Evolutionary conservation across 2,797 vertebrate genomes (phyloP).

Genomic region (Pangasius macronema): DNA sequence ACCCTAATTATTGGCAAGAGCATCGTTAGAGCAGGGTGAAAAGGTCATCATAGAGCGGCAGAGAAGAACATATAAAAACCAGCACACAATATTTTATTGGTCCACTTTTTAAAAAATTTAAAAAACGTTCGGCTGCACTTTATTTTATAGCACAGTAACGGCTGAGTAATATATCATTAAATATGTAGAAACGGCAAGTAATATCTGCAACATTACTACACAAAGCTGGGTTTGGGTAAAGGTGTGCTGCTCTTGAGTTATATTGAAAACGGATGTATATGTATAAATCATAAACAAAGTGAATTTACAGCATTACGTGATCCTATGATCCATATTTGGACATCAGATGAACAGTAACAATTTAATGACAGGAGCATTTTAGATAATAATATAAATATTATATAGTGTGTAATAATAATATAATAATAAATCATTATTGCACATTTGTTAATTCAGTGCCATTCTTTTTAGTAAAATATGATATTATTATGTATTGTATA

Average conservation of each 20-base stretch:
- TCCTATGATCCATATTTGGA: neutral
- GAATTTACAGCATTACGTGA: neutral
- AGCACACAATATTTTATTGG: neutral
- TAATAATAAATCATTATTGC: neutral
- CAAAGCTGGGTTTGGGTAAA: neutral
- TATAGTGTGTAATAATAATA: no score
- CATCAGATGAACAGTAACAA: neutral
- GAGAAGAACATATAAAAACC: neutral
- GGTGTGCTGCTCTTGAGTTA: neutral
- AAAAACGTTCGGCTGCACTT: neutral
- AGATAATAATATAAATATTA: neutral
- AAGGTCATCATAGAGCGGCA: constrained; percentile 8
- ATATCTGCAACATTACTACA: neutral
- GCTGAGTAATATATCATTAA: neutral
- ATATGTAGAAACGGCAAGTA: neutral
- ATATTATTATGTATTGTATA: neutral
- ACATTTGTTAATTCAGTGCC: no score
- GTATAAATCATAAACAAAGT: neutral
- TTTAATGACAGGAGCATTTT: neutral
- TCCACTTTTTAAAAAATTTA: neutral
- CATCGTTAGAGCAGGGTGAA: neutral
- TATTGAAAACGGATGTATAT: neutral
- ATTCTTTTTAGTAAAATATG: no score
- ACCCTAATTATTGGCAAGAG: constrained; percentile 31
- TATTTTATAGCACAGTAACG: neutral